Evolutionary conservation across 2,888 invertebrate genomes (phyloP).

Genomic region (Pyrrhosoma nymphula): DNA sequence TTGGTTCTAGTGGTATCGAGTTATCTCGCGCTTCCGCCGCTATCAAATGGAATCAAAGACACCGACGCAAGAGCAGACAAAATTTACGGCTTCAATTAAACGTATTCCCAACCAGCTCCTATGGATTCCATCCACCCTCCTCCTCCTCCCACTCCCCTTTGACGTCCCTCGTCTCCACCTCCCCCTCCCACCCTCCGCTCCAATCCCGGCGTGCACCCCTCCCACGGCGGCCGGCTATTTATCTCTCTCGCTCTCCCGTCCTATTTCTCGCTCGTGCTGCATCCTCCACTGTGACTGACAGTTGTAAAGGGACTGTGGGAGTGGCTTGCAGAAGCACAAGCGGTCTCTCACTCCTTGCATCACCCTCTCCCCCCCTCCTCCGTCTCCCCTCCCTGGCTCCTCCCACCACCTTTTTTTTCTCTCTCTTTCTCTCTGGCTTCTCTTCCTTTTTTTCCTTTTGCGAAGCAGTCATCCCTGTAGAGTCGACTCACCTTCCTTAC

Average conservation of each 20-base stretch:
- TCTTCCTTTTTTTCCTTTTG: slow-evolving; percentile 40
- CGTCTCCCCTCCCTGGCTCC: slow-evolving; percentile 4
- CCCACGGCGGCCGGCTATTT: slow-evolving; percentile 31
- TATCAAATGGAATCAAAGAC: slow-evolving; percentile 41
- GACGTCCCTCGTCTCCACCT: neutral
- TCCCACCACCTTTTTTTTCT: slow-evolving; percentile 46
- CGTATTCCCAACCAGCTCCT: neutral
- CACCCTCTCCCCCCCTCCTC: neutral
- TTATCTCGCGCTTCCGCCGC: neutral
- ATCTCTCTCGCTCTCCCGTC: slow-evolving; percentile 10
- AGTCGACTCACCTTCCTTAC: slow-evolving; percentile 1
- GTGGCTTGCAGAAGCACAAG: slow-evolving; percentile 48
- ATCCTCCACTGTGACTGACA: slow-evolving; percentile 49
- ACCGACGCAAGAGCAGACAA: neutral
- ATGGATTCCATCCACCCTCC: neutral
- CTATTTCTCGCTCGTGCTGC: slow-evolving; percentile 45
- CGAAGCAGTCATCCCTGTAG: neutral
- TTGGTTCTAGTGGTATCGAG: slow-evolving; percentile 14
- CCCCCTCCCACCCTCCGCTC: slow-evolving; percentile 19
- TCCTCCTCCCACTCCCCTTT: slow-evolving; percentile 8
- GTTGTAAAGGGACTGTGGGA: slow-evolving; percentile 57
- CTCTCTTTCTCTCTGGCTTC: neutral
- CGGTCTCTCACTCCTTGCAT: neutral
- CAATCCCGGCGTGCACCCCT: neutral
- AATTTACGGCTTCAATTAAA: slow-evolving; percentile 62